Percentiles rank a stretch among this genome's conserved stretches.
Conservation (phyloP, 2,888 invertebrate species). For the Platypus cylindrus region DNA sequence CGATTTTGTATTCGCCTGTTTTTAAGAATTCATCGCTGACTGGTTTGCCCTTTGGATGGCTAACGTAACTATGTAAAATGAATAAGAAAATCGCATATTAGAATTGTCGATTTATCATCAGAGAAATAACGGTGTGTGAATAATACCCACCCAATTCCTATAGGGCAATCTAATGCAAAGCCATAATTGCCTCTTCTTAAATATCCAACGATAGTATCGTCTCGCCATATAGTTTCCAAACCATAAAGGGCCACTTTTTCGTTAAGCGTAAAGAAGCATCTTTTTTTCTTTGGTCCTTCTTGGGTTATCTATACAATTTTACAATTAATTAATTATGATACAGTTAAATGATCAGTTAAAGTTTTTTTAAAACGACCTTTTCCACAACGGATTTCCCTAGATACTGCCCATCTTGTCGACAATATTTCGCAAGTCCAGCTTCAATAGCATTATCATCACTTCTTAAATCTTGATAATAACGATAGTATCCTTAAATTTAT, state of each 20-base stretch:
- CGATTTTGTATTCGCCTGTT: constrained; percentile 64
- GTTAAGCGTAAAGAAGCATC: constrained; percentile 58
- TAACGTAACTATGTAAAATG: constrained; percentile 36
- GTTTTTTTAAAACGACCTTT: constrained; percentile 22
- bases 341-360: background rate
- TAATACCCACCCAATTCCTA: constrained; percentile 46
- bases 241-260: constrained; percentile 71
- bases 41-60: constrained; percentile 42
- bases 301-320: constrained; percentile 33
- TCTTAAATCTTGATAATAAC: constrained; percentile 76
- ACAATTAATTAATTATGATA: background rate
- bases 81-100: background rate
- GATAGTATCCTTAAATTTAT: constrained; percentile 53
- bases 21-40: constrained; percentile 55
- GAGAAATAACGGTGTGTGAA: background rate
- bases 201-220: constrained; percentile 64
- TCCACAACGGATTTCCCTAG: constrained; percentile 64
- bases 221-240: constrained; percentile 70
- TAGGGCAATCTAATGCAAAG: constrained; percentile 42
- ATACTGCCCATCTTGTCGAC: constrained; percentile 66
- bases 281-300: constrained; percentile 58
- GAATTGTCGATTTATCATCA: background rate
- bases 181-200: constrained; percentile 73
- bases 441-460: constrained; percentile 78
- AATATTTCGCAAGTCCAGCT: constrained; percentile 66